Base-by-base conservation (phyloP, 2,113 vertebrate species). In the Limnothrissa miodon region DNA sequence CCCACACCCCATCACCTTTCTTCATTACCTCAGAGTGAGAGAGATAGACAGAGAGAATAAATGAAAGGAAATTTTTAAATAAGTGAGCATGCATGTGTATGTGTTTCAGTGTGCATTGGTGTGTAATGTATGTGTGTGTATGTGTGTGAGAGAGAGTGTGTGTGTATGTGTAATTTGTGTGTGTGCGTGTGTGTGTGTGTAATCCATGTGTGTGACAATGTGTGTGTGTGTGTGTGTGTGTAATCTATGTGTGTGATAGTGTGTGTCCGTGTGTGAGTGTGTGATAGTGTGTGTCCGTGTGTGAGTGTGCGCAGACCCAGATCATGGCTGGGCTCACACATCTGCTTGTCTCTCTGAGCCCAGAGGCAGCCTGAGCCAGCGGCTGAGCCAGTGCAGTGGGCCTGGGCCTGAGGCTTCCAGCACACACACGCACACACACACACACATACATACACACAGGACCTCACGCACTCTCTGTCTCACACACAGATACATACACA, bases 131-230 rank as follows among this genome's bases (percentile, higher is more conserved):
- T n/a, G n/a, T n/a, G n/a, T 53, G 59, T 15, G 59, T 29, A 42
- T 56, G 74, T 46, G 66, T 85, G 25, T 89, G 23, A 62, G 78
- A 74, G 45, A 85, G 70, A 82, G 85, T 83, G 25, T 46, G 4
- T 80, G 79, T 21, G 19, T 59, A 23, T 59, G 19, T 59, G 56
- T 23, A 80, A 7, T 59, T 21, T 59, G 56, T 59, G 21, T 59
- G 56, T 59, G 21, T 66, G n/a, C 13, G n/a, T 66, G 59, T 33
- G 59, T 66, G 59, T 66, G 25, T n/a, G n/a, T n/a, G n/a, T n/a
- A n/a, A n/a, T n/a, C n/a, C 25, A n/a, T 66, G 59, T 66, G 25
- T 33, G 59, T 33, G 53, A 23, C 10, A 4, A 11, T 39, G 66
- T 74, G 4, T 15, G 10, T 33, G 25, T 36, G 66, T 33, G 66